Conservation (phyloP, 2,888 invertebrate genomes). For the Epistrophe eligans region DNA sequence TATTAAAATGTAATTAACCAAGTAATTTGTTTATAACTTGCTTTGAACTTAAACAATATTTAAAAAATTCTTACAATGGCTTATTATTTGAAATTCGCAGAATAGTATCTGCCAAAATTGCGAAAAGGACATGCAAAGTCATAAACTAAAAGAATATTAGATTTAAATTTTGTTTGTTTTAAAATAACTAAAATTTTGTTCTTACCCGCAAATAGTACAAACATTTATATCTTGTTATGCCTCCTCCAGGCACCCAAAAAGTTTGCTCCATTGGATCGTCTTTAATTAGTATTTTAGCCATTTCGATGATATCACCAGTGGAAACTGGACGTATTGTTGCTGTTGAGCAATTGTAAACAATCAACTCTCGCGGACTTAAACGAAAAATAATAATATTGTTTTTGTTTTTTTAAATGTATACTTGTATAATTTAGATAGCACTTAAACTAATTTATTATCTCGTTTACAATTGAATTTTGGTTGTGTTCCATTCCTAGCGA, state of each 20-base stretch:
- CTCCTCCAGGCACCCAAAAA: conserved; percentile 88
- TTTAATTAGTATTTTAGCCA: conserved; percentile 85
- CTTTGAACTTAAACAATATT: not conserved
- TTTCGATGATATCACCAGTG: conserved; percentile 86
- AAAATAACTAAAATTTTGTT: not conserved
- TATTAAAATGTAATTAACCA: not conserved
- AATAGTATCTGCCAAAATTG: conserved; percentile 89
- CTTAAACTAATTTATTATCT: no score
- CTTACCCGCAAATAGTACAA: conserved; percentile 87
- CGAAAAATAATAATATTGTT: no score
- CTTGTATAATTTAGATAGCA: no score
- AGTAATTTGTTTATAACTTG: not conserved
- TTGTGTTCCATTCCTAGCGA: no score
- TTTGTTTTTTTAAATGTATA: no score
- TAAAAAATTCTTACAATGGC: conserved; percentile 86
- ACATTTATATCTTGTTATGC: conserved; percentile 86
- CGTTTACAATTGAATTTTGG: no score
- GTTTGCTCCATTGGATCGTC: conserved; percentile 88
- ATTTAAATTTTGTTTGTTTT: not conserved
- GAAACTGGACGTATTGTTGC: conserved; percentile 88
- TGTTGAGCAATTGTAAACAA: conserved; percentile 93
- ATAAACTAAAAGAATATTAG: conserved; percentile 84
- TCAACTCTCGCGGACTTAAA: conserved; percentile 83
- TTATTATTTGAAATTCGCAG: conserved; percentile 88
- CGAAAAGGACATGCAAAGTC: conserved; percentile 91